phyloP scores from a whole-genome alignment of 1,140 invertebrate genomes.

The Homarus americanus region DNA sequence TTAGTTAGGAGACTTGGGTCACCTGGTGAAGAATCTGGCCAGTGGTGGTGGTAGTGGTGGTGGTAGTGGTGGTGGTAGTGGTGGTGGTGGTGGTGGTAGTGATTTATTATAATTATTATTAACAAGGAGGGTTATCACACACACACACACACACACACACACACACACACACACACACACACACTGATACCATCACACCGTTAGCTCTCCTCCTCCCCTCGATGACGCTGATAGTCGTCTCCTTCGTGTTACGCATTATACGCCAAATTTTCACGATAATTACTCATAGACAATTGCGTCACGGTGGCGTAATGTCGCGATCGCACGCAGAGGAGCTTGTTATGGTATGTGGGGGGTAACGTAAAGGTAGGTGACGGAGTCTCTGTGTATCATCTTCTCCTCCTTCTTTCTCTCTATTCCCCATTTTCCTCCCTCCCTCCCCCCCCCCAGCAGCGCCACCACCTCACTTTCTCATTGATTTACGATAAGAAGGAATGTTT shows the following conservation, averaged over 20 bases:
- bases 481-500: slow-evolving; percentile 26
- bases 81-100: too few relatives aligned
- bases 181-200: not conserved
- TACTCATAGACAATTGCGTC: slow-evolving; percentile 55
- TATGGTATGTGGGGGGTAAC: not conserved
- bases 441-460: not conserved
- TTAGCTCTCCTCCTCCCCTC: not conserved
- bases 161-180: too few relatives aligned
- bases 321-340: slow-evolving; percentile 4
- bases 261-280: slow-evolving; percentile 54
- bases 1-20: too few relatives aligned
- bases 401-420: not conserved
- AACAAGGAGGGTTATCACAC: too few relatives aligned
- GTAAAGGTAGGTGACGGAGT: too few relatives aligned
- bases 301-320: slow-evolving; percentile 12
- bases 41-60: too few relatives aligned
- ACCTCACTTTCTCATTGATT: slow-evolving; percentile 19
- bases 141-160: too few relatives aligned
- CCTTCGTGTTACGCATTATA: slow-evolving; percentile 11
- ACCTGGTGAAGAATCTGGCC: too few relatives aligned
- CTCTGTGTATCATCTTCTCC: not conserved
- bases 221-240: not conserved
- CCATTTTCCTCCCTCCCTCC: not conserved
- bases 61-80: too few relatives aligned
- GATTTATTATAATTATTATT: too few relatives aligned